These are phyloP conservation scores for Ptychobarbus kaznakovi DNA, from an alignment of 2,797 vertebrate genomes.

Conservation along the genomic window DNA sequence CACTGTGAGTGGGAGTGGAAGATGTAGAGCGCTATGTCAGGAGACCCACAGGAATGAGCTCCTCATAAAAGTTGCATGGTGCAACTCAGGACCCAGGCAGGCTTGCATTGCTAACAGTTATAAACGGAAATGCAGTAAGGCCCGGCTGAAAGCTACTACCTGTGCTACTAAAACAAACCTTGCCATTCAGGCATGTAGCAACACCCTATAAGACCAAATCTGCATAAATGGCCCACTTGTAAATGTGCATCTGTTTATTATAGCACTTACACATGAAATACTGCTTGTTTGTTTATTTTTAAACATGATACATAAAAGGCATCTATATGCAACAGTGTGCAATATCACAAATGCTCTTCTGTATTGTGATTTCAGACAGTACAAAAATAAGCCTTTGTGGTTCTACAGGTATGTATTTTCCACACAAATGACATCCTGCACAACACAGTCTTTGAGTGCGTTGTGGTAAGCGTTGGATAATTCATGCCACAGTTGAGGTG, in stretches of 20 bases:
- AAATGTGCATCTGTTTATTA: neutral
- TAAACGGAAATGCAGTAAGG: constrained; percentile 11
- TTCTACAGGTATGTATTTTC: neutral
- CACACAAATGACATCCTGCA: constrained; percentile 22
- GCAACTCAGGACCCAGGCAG: constrained; percentile 54
- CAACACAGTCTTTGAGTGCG: constrained; percentile 9
- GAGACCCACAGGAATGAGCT: constrained; percentile 69
- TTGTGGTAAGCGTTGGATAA: constrained; percentile 32
- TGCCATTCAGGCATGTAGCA: constrained; percentile 54
- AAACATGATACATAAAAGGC: neutral
- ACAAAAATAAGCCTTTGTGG: neutral
- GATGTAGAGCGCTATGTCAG: constrained; percentile 63
- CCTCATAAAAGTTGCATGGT: constrained; percentile 75
- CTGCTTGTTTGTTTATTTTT: neutral
- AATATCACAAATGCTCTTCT: neutral
- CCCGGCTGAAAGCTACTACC: constrained; percentile 56
- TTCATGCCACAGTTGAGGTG: constrained; percentile 23
- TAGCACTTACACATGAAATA: neutral
- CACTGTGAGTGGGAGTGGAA: constrained; percentile 32
- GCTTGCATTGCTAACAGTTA: constrained; percentile 36
- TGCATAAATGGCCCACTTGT: constrained; percentile 8
- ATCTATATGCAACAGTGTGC: neutral
- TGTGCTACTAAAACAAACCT: constrained; percentile 54
- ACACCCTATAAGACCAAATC: constrained; percentile 3
- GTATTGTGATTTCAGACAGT: neutral